Evolutionary conservation across 2,797 vertebrate genomes (phyloP).

Genomic region (Sebastes wilsoni): DNA sequence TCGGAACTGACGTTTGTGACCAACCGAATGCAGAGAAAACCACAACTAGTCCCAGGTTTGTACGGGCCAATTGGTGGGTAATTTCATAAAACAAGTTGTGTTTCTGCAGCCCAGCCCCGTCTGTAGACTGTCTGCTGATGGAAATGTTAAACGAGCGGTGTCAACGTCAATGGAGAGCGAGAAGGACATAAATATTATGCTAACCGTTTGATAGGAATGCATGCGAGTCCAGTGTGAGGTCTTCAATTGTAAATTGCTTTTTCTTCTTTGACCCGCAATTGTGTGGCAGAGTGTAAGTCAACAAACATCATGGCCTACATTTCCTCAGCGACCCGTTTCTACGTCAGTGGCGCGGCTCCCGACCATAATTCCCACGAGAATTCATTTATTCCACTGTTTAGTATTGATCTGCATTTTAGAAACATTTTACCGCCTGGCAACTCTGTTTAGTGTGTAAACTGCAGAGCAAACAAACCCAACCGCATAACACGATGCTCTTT

Average conservation of each 20-base stretch:
- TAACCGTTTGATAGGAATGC: conserved; percentile 52
- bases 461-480: conserved; percentile 68
- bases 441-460: conserved; percentile 64
- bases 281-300: conserved; percentile 9
- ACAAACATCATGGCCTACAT: conserved; percentile 18
- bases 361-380: conserved; percentile 62
- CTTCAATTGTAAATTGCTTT: conserved; percentile 23
- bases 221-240: conserved; percentile 17
- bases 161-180: conserved; percentile 53
- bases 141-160: conserved; percentile 52
- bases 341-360: conserved; percentile 63
- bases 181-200: conserved; percentile 47
- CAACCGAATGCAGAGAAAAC: conserved; percentile 74
- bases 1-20: conserved; percentile 65
- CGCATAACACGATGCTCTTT: conserved; percentile 59
- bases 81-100: conserved; percentile 60
- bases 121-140: conserved; percentile 55
- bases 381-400: conserved; percentile 66
- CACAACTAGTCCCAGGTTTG: conserved; percentile 72
- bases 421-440: conserved; percentile 70
- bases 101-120: conserved; percentile 39
- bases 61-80: conserved; percentile 47
- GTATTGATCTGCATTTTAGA: conserved; percentile 71
- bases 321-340: conserved; percentile 38
- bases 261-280: conserved; percentile 32